A percentile compares a stretch with the other conserved stretches of the same genome.
These are phyloP conservation scores for Oreocharis arfaki DNA, from an alignment of 2,113 vertebrate species.

Conservation along the genomic window DNA sequence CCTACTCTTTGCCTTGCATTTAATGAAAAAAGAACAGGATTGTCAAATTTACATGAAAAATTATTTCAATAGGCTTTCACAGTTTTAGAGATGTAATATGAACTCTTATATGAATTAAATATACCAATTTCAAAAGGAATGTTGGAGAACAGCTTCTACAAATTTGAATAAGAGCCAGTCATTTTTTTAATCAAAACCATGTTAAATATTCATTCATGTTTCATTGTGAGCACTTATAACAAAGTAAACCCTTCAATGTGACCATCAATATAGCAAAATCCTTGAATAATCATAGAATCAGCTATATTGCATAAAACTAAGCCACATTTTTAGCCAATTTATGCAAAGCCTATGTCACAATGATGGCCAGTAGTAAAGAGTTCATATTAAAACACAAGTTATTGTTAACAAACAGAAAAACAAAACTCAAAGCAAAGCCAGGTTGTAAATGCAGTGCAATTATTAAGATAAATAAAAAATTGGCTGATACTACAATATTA, in stretches of 20 bases:
- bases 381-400: background rate
- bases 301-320: background rate
- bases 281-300: background rate
- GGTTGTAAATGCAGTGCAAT: background rate
- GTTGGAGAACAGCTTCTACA: slow-evolving; percentile 2
- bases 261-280: background rate
- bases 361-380: background rate
- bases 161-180: slow-evolving; percentile 19
- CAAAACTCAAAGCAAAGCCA: background rate
- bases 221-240: slow-evolving; percentile 5
- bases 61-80: slow-evolving; percentile 2
- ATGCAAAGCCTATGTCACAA: background rate
- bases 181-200: slow-evolving; percentile 44
- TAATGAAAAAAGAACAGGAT: background rate
- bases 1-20: background rate
- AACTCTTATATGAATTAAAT: slow-evolving; percentile 37
- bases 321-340: background rate
- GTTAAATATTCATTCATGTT: slow-evolving; percentile 52
- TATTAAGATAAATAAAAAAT: background rate
- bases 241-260: background rate
- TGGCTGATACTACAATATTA: background rate
- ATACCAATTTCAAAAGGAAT: slow-evolving; percentile 27
- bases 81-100: slow-evolving; percentile 15
- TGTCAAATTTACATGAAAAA: slow-evolving; percentile 40
- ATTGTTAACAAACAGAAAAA: background rate